These are phyloP conservation scores for Enteromius radiatus DNA, from an alignment of 2,797 vertebrate genomes.

Conservation along the genomic window DNA sequence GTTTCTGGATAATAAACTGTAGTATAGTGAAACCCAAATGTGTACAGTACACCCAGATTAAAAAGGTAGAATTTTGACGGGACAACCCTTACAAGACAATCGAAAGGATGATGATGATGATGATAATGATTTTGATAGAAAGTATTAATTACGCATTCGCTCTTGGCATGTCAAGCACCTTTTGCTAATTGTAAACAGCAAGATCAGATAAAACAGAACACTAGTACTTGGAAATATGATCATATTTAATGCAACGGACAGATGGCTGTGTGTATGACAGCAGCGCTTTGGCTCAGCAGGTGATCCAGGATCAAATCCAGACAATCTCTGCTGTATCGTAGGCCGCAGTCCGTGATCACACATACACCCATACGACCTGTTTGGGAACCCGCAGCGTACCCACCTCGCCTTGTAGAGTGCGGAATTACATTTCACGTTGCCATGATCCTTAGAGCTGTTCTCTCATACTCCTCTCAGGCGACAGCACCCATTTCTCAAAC, in stretches of 20 bases:
- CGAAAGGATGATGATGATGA: not conserved
- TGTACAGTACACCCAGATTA: not conserved
- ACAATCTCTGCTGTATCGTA: slow-evolving; percentile 39
- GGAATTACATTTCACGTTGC: slow-evolving; percentile 43
- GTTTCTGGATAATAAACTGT: not conserved
- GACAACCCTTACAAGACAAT: not conserved
- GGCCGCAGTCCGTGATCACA: slow-evolving; percentile 26
- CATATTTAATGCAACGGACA: slow-evolving; percentile 19
- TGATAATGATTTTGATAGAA: not conserved
- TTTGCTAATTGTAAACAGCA: not conserved
- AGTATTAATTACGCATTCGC: not conserved
- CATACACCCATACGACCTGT: not conserved
- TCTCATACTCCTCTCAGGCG: slow-evolving; percentile 20
- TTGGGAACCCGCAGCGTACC: not conserved
- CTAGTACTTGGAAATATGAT: not conserved
- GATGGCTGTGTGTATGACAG: slow-evolving; percentile 13
- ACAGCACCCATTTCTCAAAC: slow-evolving; percentile 49
- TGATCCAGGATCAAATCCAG: slow-evolving; percentile 39
- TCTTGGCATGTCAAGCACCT: not conserved
- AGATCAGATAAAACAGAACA: not conserved
- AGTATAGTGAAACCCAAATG: not conserved
- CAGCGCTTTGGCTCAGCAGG: slow-evolving; percentile 32
- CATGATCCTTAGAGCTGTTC: slow-evolving; percentile 33
- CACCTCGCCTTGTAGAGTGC: slow-evolving; percentile 43
- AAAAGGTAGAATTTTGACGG: not conserved